These are phyloP conservation scores for Phragmatobia fuliginosa DNA, from an alignment of 2,888 invertebrate genomes.

Conservation along the genomic window DNA sequence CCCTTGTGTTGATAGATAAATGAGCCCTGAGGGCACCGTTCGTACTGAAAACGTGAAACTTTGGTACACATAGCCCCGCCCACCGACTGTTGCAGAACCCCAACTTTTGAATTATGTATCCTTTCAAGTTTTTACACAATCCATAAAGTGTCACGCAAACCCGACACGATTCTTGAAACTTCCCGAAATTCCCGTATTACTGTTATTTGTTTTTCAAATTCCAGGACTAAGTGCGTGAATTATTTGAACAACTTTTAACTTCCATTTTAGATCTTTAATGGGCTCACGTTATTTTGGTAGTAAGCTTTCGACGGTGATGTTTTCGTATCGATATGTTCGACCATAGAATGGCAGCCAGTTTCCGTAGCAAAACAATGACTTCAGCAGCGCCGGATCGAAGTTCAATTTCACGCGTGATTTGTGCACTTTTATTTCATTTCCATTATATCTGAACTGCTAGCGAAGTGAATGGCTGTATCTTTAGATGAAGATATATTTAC, in stretches of 20 bases:
- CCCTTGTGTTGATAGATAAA: conserved; percentile 73
- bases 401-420: conserved; percentile 86
- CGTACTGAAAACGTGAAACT: conserved; percentile 74
- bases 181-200: conserved; percentile 47
- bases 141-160: conserved; percentile 59
- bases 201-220: conserved; percentile 26
- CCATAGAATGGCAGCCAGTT: conserved; percentile 62
- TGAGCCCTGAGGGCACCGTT: conserved; percentile 72
- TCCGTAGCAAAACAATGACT: conserved; percentile 72
- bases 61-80: conserved; percentile 69
- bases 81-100: conserved; percentile 59
- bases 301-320: conserved; percentile 33
- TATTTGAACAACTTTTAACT: conserved; percentile 28
- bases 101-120: conserved; percentile 77
- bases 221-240: conserved; percentile 20
- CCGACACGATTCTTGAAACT: conserved; percentile 52
- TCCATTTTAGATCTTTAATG: conserved; percentile 29
- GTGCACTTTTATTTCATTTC: conserved; percentile 81
- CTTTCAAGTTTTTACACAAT: conserved; percentile 69
- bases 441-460: conserved; percentile 65
- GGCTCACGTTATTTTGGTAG: conserved; percentile 24
- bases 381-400: conserved; percentile 72
- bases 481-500: not conserved
- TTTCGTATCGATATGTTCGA: conserved; percentile 49
- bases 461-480: conserved; percentile 32